Evolutionary conservation across 2,888 invertebrate species (phyloP).

Genomic region (Odiellus spinosus): DNA sequence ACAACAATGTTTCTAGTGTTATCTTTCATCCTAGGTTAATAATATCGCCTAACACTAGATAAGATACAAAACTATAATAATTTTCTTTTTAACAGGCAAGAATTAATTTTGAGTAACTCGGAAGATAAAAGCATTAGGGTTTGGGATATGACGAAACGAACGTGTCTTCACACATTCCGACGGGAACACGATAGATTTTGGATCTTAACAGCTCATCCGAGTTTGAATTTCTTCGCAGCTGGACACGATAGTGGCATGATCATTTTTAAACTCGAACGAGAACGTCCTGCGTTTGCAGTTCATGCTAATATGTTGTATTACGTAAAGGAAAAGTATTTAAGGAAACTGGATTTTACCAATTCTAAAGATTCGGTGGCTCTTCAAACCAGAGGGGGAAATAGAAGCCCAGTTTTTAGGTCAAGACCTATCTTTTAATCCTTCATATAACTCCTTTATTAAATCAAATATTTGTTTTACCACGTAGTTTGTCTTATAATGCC

Average conservation of each 20-base stretch:
- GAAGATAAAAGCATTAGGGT: slow-evolving; percentile 96
- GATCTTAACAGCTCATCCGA: slow-evolving; percentile 88
- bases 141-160: slow-evolving; percentile 95
- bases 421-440: background rate
- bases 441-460: background rate
- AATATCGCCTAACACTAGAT: background rate
- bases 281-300: slow-evolving; percentile 88
- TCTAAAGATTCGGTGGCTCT: slow-evolving; percentile 84
- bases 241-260: slow-evolving; percentile 96
- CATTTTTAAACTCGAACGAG: slow-evolving; percentile 79
- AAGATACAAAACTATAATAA: background rate
- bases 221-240: slow-evolving; percentile 93
- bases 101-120: slow-evolving; percentile 87
- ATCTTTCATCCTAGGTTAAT: slow-evolving; percentile 64
- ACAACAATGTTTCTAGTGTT: slow-evolving; percentile 97
- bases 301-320: slow-evolving; percentile 87
- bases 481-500: slow-evolving; percentile 88
- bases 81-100: slow-evolving; percentile 44
- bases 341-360: slow-evolving; percentile 80
- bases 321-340: slow-evolving; percentile 78
- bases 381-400: slow-evolving; percentile 66
- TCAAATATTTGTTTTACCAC: slow-evolving; percentile 17
- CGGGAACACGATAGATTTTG: slow-evolving; percentile 94
- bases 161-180: slow-evolving; percentile 76
- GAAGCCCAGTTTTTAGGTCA: slow-evolving; percentile 51